Conservation (phyloP, 1,140 invertebrate genomes). For the Pogonomyrmex barbatus region DNA sequence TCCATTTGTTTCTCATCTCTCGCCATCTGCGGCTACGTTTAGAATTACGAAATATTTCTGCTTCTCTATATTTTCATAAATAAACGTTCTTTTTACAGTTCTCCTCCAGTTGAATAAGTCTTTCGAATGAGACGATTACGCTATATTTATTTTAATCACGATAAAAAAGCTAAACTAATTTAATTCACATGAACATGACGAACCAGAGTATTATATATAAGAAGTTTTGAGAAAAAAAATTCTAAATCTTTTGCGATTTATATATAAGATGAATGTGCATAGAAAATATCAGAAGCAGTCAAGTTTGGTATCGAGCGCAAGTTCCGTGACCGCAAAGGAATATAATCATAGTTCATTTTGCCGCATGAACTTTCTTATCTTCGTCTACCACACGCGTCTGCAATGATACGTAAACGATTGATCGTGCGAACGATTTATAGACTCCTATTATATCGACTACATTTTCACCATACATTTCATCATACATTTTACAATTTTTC, state of each 20-base stretch:
- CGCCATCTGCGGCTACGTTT: no score
- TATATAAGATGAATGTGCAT: conserved; percentile 13
- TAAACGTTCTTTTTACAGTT: no score
- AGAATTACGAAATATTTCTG: no score
- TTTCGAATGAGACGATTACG: no score
- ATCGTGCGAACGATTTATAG: background rate
- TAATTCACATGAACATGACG: no score
- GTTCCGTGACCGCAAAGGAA: background rate
- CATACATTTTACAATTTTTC: background rate
- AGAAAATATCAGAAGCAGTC: background rate
- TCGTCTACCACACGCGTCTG: background rate
- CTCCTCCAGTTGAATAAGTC: no score
- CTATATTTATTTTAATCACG: no score
- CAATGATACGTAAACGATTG: background rate
- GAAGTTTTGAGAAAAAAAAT: background rate
- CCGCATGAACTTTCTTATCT: conserved; percentile 29
- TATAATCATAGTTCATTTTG: conserved; percentile 20
- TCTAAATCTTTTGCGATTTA: background rate
- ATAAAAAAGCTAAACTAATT: no score
- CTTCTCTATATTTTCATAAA: no score
- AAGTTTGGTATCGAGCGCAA: background rate
- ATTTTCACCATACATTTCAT: background rate
- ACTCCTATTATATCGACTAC: background rate
- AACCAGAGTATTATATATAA: background rate
- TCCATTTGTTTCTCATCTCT: no score